A percentile compares a stretch with the other conserved stretches of the same genome.
phyloP scores from a whole-genome alignment of 2,113 vertebrate genomes.

The Psammodynastes pulverulentus region DNA sequence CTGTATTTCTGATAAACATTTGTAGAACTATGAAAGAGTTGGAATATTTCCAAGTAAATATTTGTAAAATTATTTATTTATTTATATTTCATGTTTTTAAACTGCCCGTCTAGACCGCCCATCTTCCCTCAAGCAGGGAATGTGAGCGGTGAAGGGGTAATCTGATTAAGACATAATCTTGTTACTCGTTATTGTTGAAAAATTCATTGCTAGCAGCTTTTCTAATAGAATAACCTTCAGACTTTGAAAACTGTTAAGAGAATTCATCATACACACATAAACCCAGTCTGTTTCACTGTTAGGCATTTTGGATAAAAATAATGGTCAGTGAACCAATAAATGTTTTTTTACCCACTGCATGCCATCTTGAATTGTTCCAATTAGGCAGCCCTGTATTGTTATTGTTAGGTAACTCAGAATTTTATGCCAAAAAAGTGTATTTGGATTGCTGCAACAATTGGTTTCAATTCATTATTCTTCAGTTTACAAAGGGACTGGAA shows the following conservation, averaged over 20 bases:
- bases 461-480: background rate
- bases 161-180: background rate
- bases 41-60: background rate
- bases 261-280: background rate
- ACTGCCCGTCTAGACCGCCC: background rate
- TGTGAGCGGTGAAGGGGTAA: background rate
- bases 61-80: background rate
- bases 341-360: background rate
- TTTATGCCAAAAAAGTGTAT: background rate
- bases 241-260: background rate
- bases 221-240: background rate
- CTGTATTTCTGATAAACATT: background rate
- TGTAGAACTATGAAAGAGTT: background rate
- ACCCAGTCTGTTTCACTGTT: background rate
- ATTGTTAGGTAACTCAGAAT: background rate
- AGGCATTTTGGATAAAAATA: background rate
- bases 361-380: background rate
- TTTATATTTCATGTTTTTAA: background rate
- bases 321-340: background rate
- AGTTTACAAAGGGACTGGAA: background rate
- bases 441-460: background rate
- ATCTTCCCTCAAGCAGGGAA: background rate
- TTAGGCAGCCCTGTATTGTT: background rate
- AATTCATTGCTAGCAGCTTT: background rate
- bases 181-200: background rate